Evolutionary conservation across 2,797 vertebrate species (phyloP).

Genomic region (Phoebastria nigripes): DNA sequence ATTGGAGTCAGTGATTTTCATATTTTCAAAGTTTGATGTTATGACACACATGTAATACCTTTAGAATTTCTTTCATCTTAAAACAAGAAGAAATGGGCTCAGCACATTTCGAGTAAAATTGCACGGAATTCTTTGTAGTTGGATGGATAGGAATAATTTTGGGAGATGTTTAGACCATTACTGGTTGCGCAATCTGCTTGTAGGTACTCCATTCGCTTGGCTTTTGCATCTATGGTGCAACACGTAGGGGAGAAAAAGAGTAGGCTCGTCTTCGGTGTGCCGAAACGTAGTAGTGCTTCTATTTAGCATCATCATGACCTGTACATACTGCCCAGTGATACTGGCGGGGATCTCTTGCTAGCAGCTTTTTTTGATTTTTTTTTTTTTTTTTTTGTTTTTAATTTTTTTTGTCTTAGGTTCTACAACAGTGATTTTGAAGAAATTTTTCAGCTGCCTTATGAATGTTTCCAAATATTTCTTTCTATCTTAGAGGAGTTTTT

Average conservation of each 20-base stretch:
- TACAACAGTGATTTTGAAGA: fast-evolving
- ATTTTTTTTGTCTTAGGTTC: neutral
- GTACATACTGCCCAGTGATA: fast-evolving
- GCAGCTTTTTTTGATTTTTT: neutral
- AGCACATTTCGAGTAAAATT: neutral
- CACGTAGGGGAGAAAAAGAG: fast-evolving
- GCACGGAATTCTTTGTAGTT: neutral
- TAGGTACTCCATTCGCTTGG: fast-evolving
- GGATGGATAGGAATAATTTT: neutral
- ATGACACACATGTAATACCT: neutral
- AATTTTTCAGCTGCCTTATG: fast-evolving
- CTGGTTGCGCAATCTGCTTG: neutral
- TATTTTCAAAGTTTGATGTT: neutral
- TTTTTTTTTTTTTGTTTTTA: neutral
- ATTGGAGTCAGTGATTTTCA: neutral
- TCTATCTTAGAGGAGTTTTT: neutral
- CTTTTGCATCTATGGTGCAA: neutral
- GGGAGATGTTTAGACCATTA: neutral
- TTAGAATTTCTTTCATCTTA: neutral
- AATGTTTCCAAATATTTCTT: neutral
- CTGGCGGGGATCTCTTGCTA: neutral
- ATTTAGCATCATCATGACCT: fast-evolving
- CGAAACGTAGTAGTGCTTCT: fast-evolving
- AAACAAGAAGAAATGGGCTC: neutral
- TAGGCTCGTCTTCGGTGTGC: neutral